A percentile compares a stretch with the other conserved stretches of the same genome.
Evolutionary conservation across 2,888 invertebrate genomes (phyloP).

Genomic region (Ischnus inquisitorius): DNA sequence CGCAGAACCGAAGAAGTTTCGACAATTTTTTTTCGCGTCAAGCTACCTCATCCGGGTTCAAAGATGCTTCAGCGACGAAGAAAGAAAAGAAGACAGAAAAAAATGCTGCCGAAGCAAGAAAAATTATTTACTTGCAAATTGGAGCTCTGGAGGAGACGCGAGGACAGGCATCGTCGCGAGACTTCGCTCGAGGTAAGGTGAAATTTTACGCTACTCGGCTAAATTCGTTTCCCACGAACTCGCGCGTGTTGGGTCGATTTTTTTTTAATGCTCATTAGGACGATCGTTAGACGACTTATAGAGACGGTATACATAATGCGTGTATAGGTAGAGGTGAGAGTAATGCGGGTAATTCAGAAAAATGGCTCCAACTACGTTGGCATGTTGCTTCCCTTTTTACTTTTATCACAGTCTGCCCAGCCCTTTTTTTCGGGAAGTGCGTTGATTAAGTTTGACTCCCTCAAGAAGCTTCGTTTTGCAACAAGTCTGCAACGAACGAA

Average conservation of each 20-base stretch:
- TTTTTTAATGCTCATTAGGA: neutral
- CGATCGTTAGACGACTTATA: neutral
- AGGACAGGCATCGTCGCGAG: neutral
- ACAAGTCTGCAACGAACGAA: no score
- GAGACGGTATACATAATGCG: neutral
- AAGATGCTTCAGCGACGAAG: conserved; percentile 4
- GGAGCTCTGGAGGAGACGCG: neutral
- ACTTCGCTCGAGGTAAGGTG: conserved; percentile 32
- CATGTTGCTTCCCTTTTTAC: no score
- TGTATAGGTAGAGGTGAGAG: neutral
- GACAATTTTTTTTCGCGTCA: neutral
- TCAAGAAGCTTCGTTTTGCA: no score
- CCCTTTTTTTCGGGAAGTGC: no score
- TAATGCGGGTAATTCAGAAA: neutral
- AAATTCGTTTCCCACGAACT: conserved; percentile 11
- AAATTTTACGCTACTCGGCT: conserved; percentile 23
- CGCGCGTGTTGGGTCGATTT: neutral
- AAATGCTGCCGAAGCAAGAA: neutral
- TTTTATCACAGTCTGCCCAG: no score
- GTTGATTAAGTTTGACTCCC: no score
- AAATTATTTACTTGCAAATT: neutral
- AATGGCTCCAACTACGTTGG: no score
- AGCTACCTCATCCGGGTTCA: neutral
- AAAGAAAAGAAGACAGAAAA: neutral
- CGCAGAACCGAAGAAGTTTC: conserved; percentile 8